Conservation (phyloP, 2,113 vertebrate genomes). For the Myotis davidii region DNA sequence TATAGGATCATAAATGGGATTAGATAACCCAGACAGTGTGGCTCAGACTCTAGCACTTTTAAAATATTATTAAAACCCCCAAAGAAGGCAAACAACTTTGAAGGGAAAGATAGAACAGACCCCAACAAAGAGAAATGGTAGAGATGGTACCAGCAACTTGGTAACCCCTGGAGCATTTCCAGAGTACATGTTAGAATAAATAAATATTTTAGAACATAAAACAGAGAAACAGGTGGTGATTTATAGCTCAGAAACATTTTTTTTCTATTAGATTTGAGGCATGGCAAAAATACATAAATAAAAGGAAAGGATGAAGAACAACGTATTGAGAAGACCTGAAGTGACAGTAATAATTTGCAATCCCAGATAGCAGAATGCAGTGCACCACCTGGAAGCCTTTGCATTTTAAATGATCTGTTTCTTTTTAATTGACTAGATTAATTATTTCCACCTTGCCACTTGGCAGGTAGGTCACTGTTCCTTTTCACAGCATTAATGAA, state of each 20-base stretch:
- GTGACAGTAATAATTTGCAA: slow-evolving; percentile 67
- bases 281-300: background rate
- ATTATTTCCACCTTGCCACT: slow-evolving; percentile 88
- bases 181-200: slow-evolving; percentile 11
- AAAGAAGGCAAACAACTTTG: slow-evolving; percentile 74
- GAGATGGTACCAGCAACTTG: background rate
- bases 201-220: slow-evolving; percentile 43
- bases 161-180: background rate
- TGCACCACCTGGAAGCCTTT: slow-evolving; percentile 72
- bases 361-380: slow-evolving; percentile 72
- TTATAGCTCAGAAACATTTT: slow-evolving; percentile 52
- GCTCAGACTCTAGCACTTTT: slow-evolving; percentile 58
- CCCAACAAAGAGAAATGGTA: background rate
- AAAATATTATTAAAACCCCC: slow-evolving; percentile 70
- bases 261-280: slow-evolving; percentile 61
- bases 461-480: slow-evolving; percentile 87
- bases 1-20: slow-evolving; percentile 84
- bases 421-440: slow-evolving; percentile 88
- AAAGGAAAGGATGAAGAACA: background rate
- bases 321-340: slow-evolving; percentile 29
- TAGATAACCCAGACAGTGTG: slow-evolving; percentile 79
- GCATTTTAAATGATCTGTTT: slow-evolving; percentile 85
- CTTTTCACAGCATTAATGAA: slow-evolving; percentile 86
- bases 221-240: slow-evolving; percentile 43
- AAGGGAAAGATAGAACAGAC: background rate